These are phyloP conservation scores for Macrobrachium rosenbergii DNA, from an alignment of 1,140 invertebrate species.

Conservation along the genomic window DNA sequence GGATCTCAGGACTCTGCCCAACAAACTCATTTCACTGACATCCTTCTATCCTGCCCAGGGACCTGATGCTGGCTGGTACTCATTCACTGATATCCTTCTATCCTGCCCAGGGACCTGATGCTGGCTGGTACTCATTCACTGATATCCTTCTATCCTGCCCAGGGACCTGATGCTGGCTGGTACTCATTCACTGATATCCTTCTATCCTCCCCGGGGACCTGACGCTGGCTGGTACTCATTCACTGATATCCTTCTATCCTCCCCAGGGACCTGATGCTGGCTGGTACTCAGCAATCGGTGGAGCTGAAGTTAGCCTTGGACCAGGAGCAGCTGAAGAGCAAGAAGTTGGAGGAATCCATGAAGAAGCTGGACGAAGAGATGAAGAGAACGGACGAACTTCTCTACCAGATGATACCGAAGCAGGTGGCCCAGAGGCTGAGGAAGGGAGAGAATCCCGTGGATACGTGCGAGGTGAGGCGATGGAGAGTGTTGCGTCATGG, in stretches of 20 bases:
- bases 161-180: too few relatives aligned
- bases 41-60: too few relatives aligned
- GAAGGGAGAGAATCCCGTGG: slow-evolving; percentile 92
- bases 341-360: slow-evolving; percentile 97
- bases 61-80: too few relatives aligned
- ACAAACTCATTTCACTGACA: not conserved
- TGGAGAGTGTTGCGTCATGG: not conserved
- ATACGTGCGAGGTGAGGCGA: slow-evolving; percentile 88
- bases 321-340: slow-evolving; percentile 96
- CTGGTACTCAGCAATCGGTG: slow-evolving; percentile 96
- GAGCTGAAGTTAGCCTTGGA: slow-evolving; percentile 95
- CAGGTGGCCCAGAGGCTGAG: slow-evolving; percentile 93
- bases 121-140: too few relatives aligned
- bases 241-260: not conserved
- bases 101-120: too few relatives aligned
- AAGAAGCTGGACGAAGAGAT: slow-evolving; percentile 95
- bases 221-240: too few relatives aligned
- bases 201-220: too few relatives aligned
- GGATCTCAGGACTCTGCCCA: not conserved
- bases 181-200: too few relatives aligned
- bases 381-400: slow-evolving; percentile 92
- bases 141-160: too few relatives aligned
- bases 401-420: slow-evolving; percentile 98
- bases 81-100: too few relatives aligned
- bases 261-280: slow-evolving; percentile 91